Base-by-base conservation (phyloP, 2,113 vertebrate species). In the Chitala chitala region DNA sequence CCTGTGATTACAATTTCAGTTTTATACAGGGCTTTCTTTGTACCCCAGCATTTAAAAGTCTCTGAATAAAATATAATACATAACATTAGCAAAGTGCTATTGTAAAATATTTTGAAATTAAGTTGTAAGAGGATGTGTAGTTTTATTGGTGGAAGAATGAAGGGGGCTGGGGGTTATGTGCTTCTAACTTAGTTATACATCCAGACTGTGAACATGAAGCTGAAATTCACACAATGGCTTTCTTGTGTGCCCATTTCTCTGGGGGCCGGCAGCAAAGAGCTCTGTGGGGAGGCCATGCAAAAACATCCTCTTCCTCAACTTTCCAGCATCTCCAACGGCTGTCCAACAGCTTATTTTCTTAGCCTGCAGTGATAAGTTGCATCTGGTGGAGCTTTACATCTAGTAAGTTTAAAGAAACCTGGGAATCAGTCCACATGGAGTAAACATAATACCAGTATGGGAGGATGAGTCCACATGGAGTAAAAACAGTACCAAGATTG, bases 261-360 rank as follows among this genome's bases (percentile, higher is more conserved):
- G 15, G 64, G 22, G 64, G 20, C n/a, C 1, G 38, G 7, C 38
- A 6, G n/a, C 64, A 13, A 66, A 12, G 64, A 40, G 13, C 64
- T 46, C 59, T 46, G 42, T 22, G 7, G 22, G 40, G 42, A 66
- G 33, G 40, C 40, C 36, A 26, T 44, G 4, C 22, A 15, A 66
- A 66, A 66, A 66, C 64, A 66, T 66, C 64, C 42, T 68, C 64
- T 68, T 68, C 64, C 64, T 48, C 24, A 12, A 48, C 42, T 48
- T 42, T 46, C 42, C 42, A 10, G 42, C 42, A 3, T 68, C 64
- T 46, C 64, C 13, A 0, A 48, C 6, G 42, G 40, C 24, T 48
- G 38, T 42, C 24, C 17, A 10, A 0, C 24, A 13, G 40, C 12
- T 68, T 68, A 63, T 68, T 68, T 68, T 68, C 40, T 17, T 68